A percentile compares a stretch with the other conserved stretches of the same genome.
These are phyloP conservation scores for Mormoops blainvillei DNA, from an alignment of 2,113 vertebrate species.

Conservation along the genomic window DNA sequence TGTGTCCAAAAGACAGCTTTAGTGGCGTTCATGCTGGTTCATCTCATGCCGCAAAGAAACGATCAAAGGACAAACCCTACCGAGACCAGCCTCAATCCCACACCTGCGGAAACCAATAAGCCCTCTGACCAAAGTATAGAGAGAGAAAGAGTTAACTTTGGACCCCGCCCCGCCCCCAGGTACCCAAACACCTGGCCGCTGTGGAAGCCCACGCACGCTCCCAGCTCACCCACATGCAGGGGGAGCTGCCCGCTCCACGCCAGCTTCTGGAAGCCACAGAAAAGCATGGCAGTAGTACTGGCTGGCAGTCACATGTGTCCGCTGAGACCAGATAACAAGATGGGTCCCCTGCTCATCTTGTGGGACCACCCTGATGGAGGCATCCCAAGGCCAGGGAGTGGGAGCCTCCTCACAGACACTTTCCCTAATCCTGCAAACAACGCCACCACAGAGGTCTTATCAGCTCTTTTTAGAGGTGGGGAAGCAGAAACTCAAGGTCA, in stretches of 20 bases:
- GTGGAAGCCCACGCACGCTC: too few species aligned
- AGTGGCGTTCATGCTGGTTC: not conserved
- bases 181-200: too few species aligned
- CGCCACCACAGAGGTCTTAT: rapidly evolving
- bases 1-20: rapidly evolving
- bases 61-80: not conserved
- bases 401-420: not conserved
- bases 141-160: not conserved
- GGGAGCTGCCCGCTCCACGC: too few species aligned
- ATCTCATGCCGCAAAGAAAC: not conserved
- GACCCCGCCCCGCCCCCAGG: too few species aligned
- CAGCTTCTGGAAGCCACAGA: not conserved
- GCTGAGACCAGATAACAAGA: not conserved
- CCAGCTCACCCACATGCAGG: not conserved
- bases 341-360: not conserved
- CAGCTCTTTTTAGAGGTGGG: not conserved
- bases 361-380: not conserved
- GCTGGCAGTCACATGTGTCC: not conserved
- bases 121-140: not conserved
- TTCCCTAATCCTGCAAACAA: not conserved
- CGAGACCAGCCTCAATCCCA: not conserved
- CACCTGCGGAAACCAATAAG: not conserved
- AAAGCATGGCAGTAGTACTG: not conserved
- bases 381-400: too few species aligned
- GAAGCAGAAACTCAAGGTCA: not conserved